A percentile compares a stretch with the other conserved stretches of the same genome.
These are phyloP conservation scores for Phocoena phocoena DNA, from an alignment of 2,113 vertebrate species.

Conservation along the genomic window DNA sequence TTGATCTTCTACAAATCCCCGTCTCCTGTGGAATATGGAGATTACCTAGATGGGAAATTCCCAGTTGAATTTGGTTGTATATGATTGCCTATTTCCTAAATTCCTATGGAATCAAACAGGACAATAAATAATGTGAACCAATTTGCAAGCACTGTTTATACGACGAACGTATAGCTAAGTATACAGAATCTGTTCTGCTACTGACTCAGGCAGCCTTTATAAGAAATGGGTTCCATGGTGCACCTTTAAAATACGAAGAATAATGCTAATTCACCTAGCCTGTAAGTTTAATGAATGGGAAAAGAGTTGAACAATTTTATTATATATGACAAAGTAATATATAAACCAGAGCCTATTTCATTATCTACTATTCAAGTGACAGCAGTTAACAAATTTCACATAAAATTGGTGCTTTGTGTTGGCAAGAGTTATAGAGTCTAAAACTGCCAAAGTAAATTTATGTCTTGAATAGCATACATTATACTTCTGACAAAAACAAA, in stretches of 20 bases:
- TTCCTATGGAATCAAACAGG: neutral
- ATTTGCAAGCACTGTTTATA: neutral
- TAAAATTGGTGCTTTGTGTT: neutral
- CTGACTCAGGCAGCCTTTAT: neutral
- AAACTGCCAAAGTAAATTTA: constrained; percentile 2
- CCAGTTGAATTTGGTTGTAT: neutral
- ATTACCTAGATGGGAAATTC: neutral
- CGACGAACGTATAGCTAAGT: neutral
- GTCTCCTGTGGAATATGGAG: neutral
- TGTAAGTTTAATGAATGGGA: neutral
- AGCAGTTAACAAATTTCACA: neutral
- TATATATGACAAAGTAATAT: neutral
- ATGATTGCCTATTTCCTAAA: neutral
- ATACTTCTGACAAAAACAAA: constrained; percentile 1
- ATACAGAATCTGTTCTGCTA: neutral
- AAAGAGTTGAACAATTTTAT: neutral
- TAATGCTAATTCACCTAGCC: neutral
- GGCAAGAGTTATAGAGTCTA: neutral
- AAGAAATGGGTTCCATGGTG: neutral
- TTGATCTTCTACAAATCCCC: neutral
- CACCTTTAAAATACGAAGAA: neutral
- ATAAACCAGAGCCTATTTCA: neutral
- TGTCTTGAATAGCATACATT: neutral
- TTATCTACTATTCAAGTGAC: neutral
- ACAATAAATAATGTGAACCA: neutral